Conservation (phyloP, 2,888 invertebrate genomes). For the Podotricha telesiphe region DNA sequence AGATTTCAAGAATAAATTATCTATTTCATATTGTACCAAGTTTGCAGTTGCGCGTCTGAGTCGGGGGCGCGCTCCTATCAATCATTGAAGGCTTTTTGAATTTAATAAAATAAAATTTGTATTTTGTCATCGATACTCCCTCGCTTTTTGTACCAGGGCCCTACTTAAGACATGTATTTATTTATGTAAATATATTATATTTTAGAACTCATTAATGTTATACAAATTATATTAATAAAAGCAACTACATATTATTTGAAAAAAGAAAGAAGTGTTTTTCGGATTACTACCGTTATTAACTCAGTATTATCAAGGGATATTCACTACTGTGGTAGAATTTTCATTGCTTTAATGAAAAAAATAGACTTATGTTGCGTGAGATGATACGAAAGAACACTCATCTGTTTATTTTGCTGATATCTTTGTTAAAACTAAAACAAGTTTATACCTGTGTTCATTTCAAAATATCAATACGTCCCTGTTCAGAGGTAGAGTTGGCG, state of each 20-base stretch:
- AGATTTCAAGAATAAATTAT: conserved; percentile 62
- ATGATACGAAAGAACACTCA: too few species aligned
- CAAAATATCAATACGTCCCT: conserved; percentile 54
- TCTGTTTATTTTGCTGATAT: too few species aligned
- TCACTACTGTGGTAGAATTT: too few species aligned
- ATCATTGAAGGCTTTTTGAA: conserved; percentile 84
- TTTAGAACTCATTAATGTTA: too few species aligned
- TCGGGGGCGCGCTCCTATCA: conserved; percentile 79
- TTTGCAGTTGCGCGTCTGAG: conserved; percentile 62
- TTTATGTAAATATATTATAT: too few species aligned
- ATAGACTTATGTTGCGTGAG: too few species aligned
- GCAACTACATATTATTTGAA: too few species aligned
- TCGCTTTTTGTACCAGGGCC: conserved; percentile 68
- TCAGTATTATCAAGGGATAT: too few species aligned
- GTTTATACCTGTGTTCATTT: not conserved
- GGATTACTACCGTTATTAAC: too few species aligned
- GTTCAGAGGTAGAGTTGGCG: conserved; percentile 60
- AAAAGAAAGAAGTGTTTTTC: too few species aligned
- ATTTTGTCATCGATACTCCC: conserved; percentile 83
- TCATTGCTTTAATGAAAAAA: too few species aligned
- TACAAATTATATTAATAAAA: not conserved
- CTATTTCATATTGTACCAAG: conserved; percentile 79
- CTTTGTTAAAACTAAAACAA: not conserved
- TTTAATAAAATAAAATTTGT: conserved; percentile 85
- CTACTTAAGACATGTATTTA: conserved; percentile 50